Percentiles rank a stretch among this genome's conserved stretches.
Conservation (phyloP, 2,113 vertebrate species). For the Balaeniceps rex region DNA sequence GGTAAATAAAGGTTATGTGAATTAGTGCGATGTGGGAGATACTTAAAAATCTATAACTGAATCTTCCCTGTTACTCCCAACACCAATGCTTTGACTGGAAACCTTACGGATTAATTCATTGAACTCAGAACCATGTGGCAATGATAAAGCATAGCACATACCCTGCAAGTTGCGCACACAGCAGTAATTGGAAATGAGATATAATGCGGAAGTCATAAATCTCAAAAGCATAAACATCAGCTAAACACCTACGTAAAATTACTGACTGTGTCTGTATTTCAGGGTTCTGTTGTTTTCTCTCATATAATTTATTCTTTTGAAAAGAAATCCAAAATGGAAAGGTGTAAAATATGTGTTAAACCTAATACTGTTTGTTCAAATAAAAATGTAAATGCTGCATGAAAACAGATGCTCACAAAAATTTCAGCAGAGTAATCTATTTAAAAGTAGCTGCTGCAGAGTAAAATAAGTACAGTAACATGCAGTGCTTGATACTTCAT, state of each 20-base stretch:
- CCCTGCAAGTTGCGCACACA: background rate
- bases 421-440: background rate
- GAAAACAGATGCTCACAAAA: background rate
- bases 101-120: background rate
- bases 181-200: background rate
- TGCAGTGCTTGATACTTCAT: background rate
- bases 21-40: background rate
- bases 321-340: background rate
- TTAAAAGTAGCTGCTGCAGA: background rate
- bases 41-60: background rate
- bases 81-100: background rate
- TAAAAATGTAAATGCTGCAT: background rate
- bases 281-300: background rate
- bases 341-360: background rate
- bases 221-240: background rate
- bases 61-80: background rate
- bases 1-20: conserved; percentile 12
- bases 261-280: background rate
- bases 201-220: background rate
- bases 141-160: background rate
- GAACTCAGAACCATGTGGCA: background rate
- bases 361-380: background rate
- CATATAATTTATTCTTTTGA: background rate
- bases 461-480: background rate
- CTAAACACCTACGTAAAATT: background rate